These are phyloP conservation scores for Anolis apletophallus DNA, from an alignment of 2,797 vertebrate species.

Conservation along the genomic window DNA sequence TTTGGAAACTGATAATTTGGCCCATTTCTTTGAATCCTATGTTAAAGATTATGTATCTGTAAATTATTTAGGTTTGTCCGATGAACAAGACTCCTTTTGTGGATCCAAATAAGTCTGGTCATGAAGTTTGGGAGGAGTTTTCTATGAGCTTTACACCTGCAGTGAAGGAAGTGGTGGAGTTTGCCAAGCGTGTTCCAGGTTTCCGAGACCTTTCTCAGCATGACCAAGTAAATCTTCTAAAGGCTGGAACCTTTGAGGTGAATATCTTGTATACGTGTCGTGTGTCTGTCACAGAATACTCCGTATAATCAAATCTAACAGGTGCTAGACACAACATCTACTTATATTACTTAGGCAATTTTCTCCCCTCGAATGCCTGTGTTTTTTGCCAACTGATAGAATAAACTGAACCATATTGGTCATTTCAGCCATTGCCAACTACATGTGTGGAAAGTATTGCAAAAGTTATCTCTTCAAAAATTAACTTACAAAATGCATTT, in stretches of 20 bases:
- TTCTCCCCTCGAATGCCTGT: neutral
- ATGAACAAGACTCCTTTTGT: slow-evolving; percentile 93
- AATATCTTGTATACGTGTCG: slow-evolving; percentile 44
- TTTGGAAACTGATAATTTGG: neutral
- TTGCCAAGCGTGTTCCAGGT: slow-evolving; percentile 94
- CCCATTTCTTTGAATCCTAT: slow-evolving; percentile 19
- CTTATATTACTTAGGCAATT: neutral
- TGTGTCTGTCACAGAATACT: neutral
- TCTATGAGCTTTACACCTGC: slow-evolving; percentile 97
- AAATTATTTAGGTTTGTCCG: slow-evolving; percentile 87
- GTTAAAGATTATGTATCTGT: slow-evolving; percentile 12
- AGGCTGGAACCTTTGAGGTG: slow-evolving; percentile 98
- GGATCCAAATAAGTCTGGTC: slow-evolving; percentile 90
- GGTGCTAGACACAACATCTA: too few species aligned
- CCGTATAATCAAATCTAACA: neutral
- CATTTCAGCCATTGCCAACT: neutral
- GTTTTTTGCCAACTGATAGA: neutral
- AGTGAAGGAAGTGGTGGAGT: slow-evolving; percentile 97
- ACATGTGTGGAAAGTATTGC: neutral
- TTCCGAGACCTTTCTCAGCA: slow-evolving; percentile 94
- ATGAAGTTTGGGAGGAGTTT: slow-evolving; percentile 99
- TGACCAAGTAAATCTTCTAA: slow-evolving; percentile 96
- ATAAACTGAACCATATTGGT: neutral
- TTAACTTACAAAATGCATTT: neutral
- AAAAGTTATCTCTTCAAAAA: neutral